Base-by-base conservation (phyloP, 1,140 invertebrate species). In the Ostrea denselamellosa region DNA sequence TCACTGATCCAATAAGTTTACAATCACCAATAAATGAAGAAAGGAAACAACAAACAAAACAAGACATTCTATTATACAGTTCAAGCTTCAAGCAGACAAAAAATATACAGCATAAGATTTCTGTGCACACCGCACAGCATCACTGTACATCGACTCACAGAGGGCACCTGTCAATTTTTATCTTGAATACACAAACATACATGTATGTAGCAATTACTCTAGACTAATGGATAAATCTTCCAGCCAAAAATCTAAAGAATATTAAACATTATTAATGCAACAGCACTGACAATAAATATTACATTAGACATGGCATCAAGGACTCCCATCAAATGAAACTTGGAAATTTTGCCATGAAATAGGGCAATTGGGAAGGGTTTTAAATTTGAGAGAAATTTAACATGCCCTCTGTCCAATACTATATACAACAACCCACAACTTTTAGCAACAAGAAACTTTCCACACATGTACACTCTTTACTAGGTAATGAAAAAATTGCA, bases 361-460 rank as follows among this genome's bases (percentile, higher is more conserved):
- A 19, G 56, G 34, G 17, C 19, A 19, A n/a, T n/a, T 19, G 56
- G 56, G 56, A 62, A 8, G 14, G 7, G 7, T 19, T 62, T 58
- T 58, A 17, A 17, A 19, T 62, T 8, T n/a, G 0, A 22, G 14
- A 77, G 25, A 77, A 77, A 77, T 77, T 77, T 9, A 12, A 28
- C 14, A 77, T 77, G 25, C 68, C 68, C 68, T 77, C 68, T 44
- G 68, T 34, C 25, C 68, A 34, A 17, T 77, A 14, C 68, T 77
- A 10, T 77, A 77, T 77, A 77, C 68, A 77, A 77, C 68, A 77
- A 77, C 68, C 68, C 25, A 34, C 25, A 77, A 77, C 68, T 77
- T 22, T 77, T 77, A 77, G 68, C 68, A 77, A 77, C 68, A 77
- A 77, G 68, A 77, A 77, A 77, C 68, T 77, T 77, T 77, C 68